Evolutionary conservation across 2,888 invertebrate genomes (phyloP), one percentile per base, ranked within the genome.

Genomic region (Andrena praecox): DNA sequence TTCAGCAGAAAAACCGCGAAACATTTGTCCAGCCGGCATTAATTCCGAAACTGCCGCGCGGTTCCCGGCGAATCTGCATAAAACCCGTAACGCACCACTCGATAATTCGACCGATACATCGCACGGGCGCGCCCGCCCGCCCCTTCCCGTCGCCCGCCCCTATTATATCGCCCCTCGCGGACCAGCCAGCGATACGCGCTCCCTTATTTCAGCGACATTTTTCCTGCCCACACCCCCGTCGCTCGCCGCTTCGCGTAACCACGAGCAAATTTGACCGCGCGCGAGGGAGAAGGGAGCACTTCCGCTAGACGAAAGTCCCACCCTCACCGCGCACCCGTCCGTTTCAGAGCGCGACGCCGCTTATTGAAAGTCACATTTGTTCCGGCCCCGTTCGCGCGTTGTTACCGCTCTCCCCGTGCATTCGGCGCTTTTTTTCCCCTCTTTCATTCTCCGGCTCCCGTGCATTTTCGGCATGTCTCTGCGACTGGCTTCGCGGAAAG

Each of bases 1-100:
- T 88, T 88, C 87, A 88, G 80, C 83, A 89, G 87, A 90, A 90
- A 90, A 90, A 89, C 88, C 87, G 83, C 89, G 86, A 86, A 86
- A 89, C 90, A 87, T 91, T 90, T 87, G 87, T 89, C 85, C 87
- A 76, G 60, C 75, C 72, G 74, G 84, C 90, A 89, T 90, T 91
- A 90, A 90, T 90, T 89, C 83, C 82, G 84, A 77, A 83, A 85
- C 82, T 77, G 87, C 76, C 82, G 75, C 56, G 64, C 60, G 73
- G 75, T 82, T 88, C 85, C 88, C 72, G 79, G 81, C 74, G 83
- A 87, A 90, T 90, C 87, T 89, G 87, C 90, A 89, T 90, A 88
- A 89, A 87, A 90, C 87, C 42, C 87, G 85, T 85, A 88, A 88
- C 86, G 85, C 77, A 85, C 86, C 84, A 83, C 85, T 86, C 90